phyloP scores from a whole-genome alignment of 2,888 invertebrate genomes.

The Euphydryas editha region DNA sequence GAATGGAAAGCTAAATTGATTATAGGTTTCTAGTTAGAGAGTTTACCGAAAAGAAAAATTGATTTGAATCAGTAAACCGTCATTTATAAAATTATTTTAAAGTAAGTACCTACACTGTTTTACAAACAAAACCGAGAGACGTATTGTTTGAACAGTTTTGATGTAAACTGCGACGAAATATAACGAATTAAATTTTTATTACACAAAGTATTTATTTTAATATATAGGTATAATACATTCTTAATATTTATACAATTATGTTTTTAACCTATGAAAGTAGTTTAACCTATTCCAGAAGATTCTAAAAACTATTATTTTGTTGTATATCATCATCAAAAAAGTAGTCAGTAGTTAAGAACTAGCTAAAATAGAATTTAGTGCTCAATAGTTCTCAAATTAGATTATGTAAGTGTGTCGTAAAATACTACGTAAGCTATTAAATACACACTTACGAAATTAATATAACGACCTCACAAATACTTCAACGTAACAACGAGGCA shows the following conservation, averaged over 20 bases:
- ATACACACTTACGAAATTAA: neutral
- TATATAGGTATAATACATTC: no score
- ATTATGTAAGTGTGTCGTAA: neutral
- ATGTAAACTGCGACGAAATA: slow-evolving; percentile 2
- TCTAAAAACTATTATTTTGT: no score
- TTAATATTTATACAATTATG: no score
- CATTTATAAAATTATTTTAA: neutral
- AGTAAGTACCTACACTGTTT: slow-evolving; percentile 1
- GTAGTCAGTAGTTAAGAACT: no score
- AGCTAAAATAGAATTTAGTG: neutral
- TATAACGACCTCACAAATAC: no score
- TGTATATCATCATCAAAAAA: no score
- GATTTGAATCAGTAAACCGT: neutral
- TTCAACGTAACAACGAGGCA: no score
- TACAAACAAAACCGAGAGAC: slow-evolving; percentile 10
- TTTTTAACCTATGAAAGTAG: no score
- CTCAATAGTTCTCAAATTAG: neutral
- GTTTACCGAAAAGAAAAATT: neutral
- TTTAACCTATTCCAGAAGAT: no score
- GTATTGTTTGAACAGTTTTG: slow-evolving; percentile 15
- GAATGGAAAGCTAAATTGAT: no score
- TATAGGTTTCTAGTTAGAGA: no score
- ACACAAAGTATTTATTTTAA: neutral
- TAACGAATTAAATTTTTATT: neutral
- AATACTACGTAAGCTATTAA: neutral